Conservation (phyloP, 2,888 invertebrate species). For the Pediacus dermestoides region DNA sequence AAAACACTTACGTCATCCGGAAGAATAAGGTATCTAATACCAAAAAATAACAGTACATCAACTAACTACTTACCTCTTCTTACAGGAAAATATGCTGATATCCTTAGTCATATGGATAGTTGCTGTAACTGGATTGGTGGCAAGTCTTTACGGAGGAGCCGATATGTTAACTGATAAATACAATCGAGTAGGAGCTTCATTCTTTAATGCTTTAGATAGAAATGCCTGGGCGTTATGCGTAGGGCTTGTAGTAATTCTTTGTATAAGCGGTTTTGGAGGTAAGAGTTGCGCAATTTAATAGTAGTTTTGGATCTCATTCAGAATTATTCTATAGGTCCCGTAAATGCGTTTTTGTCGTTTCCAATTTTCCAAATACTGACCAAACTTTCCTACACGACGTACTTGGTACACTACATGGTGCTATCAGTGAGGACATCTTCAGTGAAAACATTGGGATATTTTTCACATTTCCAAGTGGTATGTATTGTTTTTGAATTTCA, state of each 20-base stretch:
- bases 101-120: slow-evolving; percentile 8
- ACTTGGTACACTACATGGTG: slow-evolving; percentile 50
- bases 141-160: slow-evolving; percentile 3
- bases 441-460: too few species aligned
- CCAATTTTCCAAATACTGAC: slow-evolving; percentile 52
- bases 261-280: slow-evolving; percentile 5
- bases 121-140: not conserved
- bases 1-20: not conserved
- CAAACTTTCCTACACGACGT: slow-evolving; percentile 54
- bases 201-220: slow-evolving; percentile 4
- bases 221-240: slow-evolving; percentile 8
- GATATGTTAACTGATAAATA: slow-evolving; percentile 1
- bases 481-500: too few species aligned
- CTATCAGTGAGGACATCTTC: too few species aligned
- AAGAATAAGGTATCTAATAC: slow-evolving; percentile 1
- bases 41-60: not conserved
- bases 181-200: not conserved
- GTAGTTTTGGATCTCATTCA: not conserved
- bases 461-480: too few species aligned
- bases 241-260: not conserved
- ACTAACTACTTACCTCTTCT: not conserved
- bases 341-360: slow-evolving; percentile 46
- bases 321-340: slow-evolving; percentile 6
- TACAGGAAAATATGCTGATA: not conserved
- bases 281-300: not conserved